Evolutionary conservation across 2,888 invertebrate species (phyloP), one percentile per base, ranked within the genome.

Genomic region (Phaedon cochleariae): DNA sequence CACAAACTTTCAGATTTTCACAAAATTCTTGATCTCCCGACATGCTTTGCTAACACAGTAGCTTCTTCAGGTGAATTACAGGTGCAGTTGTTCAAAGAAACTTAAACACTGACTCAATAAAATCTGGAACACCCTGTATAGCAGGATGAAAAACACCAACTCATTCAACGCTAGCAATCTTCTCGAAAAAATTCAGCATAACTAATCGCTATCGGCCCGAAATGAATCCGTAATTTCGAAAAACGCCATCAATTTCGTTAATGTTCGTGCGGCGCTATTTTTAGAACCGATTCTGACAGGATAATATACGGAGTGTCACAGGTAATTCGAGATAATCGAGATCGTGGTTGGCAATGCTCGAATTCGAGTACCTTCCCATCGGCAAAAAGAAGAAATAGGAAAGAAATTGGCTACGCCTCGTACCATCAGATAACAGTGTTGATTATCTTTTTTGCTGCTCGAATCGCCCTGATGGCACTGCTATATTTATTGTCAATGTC

Each of bases 231-330:
- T 41, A 41, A 41, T 41, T 41, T 41, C 41, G 15, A 41, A 41
- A 41, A 41, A 41, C 41, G 41, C 41, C 41, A 41, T 41, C 41
- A 41, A 41, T 41, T 41, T 41, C 41, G 41, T 41, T 41, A 41
- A 41, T 41, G 41, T 41, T 41, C 41, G 15, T 41, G 41, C 41
- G n/a, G 10, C 41, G 41, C 41, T 41, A 41, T 41, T 41, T 41
- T 41, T 41, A 41, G 41, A 41, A 41, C n/a, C 41, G 41, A 41
- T 41, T 41, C 41, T 41, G 41, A 41, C 41, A 41, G 41, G 41
- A 41, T 41, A 41, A 41, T 41, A 12, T 41, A 41, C n/a, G 41
- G 41, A 41, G 41, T 41, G 41, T 41, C 41, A 41, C 41, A 41
- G 41, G 41, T 41, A 41, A 41, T 41, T 41, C 41, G 41, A 41